Conservation (phyloP, 1,140 invertebrate species). For the Euura lappo region DNA sequence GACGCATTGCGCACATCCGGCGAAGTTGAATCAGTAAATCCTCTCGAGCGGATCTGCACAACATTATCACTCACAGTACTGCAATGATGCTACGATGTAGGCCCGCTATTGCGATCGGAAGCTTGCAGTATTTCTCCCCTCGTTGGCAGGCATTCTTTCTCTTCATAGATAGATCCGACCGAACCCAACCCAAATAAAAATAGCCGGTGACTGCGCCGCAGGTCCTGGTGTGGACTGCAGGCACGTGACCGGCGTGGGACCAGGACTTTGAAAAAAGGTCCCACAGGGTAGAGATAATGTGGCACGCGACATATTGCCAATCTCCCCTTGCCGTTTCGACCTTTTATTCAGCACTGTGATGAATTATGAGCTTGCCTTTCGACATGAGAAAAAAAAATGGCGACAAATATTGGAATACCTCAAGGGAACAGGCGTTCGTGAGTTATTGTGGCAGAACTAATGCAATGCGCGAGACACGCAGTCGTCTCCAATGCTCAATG, state of each 20-base stretch:
- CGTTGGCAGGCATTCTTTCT: too few relatives aligned
- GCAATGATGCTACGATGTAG: not conserved
- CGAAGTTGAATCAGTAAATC: not conserved
- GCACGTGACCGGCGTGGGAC: conserved; percentile 3
- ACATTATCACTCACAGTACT: not conserved
- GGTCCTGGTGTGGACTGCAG: not conserved
- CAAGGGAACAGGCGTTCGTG: too few relatives aligned
- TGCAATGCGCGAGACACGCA: too few relatives aligned
- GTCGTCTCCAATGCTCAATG: too few relatives aligned
- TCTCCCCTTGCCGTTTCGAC: not conserved
- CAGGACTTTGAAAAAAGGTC: not conserved
- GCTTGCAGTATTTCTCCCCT: too few relatives aligned
- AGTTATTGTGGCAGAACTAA: too few relatives aligned
- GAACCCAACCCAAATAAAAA: too few relatives aligned
- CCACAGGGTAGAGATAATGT: conserved; percentile 2
- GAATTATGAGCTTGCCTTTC: not conserved
- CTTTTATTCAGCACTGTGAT: not conserved
- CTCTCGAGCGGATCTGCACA: not conserved
- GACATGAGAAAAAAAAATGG: not conserved
- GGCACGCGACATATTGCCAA: conserved; percentile 6
- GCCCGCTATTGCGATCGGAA: not conserved
- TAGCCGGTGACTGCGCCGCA: not conserved
- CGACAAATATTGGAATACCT: too few relatives aligned
- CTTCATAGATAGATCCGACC: too few relatives aligned
- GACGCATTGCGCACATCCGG: not conserved